Base-by-base conservation (phyloP, 2,888 invertebrate species). In the Urechis unicinctus region DNA sequence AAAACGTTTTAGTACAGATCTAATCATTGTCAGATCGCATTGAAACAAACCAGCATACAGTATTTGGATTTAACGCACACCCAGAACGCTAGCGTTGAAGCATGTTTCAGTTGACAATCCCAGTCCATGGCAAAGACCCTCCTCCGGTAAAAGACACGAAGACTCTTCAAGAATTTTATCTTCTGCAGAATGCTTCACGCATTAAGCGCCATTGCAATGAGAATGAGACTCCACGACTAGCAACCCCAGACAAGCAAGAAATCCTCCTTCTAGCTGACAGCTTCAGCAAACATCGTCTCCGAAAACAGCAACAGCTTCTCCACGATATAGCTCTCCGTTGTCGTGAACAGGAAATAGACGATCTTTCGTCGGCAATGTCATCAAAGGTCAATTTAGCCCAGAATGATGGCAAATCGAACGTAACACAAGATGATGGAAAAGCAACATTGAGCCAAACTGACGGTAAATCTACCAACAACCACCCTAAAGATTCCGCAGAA, bases 301-400 rank as follows among this genome's bases (percentile, higher is more conserved):
- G 69, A 0, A 69, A 69, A 53, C 69, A 69, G 31, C 71, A 69
- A 50, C 67, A 66, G 42, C 68, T 69, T 50, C 55, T 71, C 13
- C 57, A 61, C 1, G 71, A 71, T 45, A 69, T 71, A 44, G 62
- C 68, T 2, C 64, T 66, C 36, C 57, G 69, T 6, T 71, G 71
- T 52, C 60, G 69, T 3, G 69, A 68, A 53, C 69, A 71, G 53
- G 71, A 71, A 56, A 61, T 71, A 4, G 53, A 61, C 4, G 71
- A 71, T 28, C 54, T 71, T 30, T 69, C 69, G 2, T 50, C 56
- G 13, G 60, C 61, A 54, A 59, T 70, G 6, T 55, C 65, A 0
- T 58, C 59, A 17, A 70, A 68, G 50, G 61, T 64, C 48, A 45
- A 17, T 6, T 9, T 45, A 6, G 22, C 6, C 6, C 45, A 6